These are phyloP conservation scores for Pseudanteris insignis DNA, from an alignment of 2,888 invertebrate genomes.

Conservation along the genomic window DNA sequence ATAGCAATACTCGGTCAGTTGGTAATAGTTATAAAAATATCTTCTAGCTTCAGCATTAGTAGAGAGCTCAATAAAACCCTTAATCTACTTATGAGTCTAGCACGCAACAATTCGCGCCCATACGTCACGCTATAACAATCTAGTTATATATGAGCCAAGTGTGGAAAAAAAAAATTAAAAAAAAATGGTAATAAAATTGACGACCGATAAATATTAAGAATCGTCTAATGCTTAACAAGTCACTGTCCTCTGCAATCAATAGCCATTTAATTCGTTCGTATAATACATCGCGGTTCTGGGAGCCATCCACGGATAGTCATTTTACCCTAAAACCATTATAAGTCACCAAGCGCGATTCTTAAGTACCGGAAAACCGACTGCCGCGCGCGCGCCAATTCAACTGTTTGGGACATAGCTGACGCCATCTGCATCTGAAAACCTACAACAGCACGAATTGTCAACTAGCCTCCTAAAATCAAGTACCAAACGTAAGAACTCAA, in stretches of 20 bases:
- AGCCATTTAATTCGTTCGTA: constrained; percentile 22
- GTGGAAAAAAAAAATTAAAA: constrained; percentile 31
- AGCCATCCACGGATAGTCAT: constrained; percentile 3
- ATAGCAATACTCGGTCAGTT: constrained; percentile 63
- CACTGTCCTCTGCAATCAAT: constrained; percentile 53
- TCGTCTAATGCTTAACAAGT: constrained; percentile 58
- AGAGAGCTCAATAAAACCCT: constrained; percentile 57
- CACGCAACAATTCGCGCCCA: constrained; percentile 27
- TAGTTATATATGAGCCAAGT: constrained; percentile 51
- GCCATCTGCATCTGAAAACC: too few relatives aligned
- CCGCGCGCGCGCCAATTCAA: too few relatives aligned
- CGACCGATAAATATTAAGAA: constrained; percentile 40
- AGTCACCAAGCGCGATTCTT: too few relatives aligned
- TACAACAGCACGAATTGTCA: too few relatives aligned
- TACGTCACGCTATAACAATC: constrained; percentile 49
- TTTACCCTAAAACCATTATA: too few relatives aligned
- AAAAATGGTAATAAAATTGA: not conserved
- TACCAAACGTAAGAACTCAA: too few relatives aligned
- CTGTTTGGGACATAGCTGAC: too few relatives aligned
- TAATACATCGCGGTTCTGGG: constrained; percentile 6
- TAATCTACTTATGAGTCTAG: constrained; percentile 53
- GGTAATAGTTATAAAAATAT: constrained; percentile 61
- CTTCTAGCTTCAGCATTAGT: constrained; percentile 57
- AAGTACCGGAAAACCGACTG: too few relatives aligned
- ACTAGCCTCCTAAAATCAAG: too few relatives aligned